Conservation (phyloP, 1,140 invertebrate species). For the Drosophila ironensis region DNA sequence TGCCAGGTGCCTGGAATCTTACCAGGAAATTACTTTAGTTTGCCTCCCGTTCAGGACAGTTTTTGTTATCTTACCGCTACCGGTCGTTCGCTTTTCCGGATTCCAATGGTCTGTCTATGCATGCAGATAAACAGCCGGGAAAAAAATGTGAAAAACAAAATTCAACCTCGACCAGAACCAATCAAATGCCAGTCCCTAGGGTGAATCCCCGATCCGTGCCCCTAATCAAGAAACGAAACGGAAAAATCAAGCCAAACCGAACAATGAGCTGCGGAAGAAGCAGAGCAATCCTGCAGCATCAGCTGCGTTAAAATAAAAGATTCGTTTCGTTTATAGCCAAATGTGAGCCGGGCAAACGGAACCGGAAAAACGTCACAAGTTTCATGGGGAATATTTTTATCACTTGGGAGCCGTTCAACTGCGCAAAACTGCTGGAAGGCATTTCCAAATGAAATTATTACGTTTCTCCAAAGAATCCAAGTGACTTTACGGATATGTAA, state of each 20-base stretch:
- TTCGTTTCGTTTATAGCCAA: slow-evolving; percentile 37
- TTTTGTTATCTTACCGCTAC: slow-evolving; percentile 21
- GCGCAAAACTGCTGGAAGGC: not conserved
- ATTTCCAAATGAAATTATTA: not conserved
- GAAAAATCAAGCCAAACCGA: slow-evolving; percentile 36
- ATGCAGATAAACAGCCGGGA: slow-evolving; percentile 22
- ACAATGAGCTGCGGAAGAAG: slow-evolving; percentile 27
- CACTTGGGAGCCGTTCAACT: not conserved
- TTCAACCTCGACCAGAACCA: slow-evolving; percentile 61
- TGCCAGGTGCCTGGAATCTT: slow-evolving; percentile 34
- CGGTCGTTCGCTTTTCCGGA: slow-evolving; percentile 33
- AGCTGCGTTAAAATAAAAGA: slow-evolving; percentile 44
- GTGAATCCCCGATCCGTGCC: slow-evolving; percentile 4
- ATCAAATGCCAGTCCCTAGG: slow-evolving; percentile 54
- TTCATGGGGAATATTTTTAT: not conserved
- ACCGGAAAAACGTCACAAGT: slow-evolving; percentile 29
- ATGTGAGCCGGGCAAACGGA: slow-evolving; percentile 4
- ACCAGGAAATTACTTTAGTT: slow-evolving; percentile 25
- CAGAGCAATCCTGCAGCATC: slow-evolving; percentile 24
- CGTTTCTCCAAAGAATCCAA: not conserved
- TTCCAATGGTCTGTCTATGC: slow-evolving; percentile 18
- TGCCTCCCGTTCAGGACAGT: too few relatives aligned
- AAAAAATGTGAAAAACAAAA: slow-evolving; percentile 27
- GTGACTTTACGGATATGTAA: not conserved
- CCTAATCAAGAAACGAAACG: slow-evolving; percentile 56